Conservation (phyloP, 2,888 invertebrate genomes). For the Parnassius apollo region DNA sequence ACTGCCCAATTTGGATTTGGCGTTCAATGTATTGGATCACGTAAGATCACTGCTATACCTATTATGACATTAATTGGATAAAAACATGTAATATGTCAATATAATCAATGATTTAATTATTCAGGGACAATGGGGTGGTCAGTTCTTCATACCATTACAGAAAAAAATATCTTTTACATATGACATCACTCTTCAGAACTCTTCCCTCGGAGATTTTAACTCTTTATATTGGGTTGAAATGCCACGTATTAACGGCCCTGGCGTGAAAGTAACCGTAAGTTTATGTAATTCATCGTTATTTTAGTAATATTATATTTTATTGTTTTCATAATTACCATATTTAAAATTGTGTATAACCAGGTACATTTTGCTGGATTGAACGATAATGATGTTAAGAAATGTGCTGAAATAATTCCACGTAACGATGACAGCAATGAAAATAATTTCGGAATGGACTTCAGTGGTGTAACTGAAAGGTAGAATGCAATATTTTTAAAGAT, state of each 20-base stretch:
- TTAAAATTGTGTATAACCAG: slow-evolving; percentile 12
- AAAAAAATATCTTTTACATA: slow-evolving; percentile 25
- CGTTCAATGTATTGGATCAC: slow-evolving; percentile 39
- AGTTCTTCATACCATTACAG: slow-evolving; percentile 39
- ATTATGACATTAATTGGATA: slow-evolving; percentile 9
- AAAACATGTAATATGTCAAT: not conserved
- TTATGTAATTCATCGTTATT: not conserved
- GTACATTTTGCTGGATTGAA: slow-evolving; percentile 37
- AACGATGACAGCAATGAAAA: slow-evolving; percentile 16
- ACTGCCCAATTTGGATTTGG: slow-evolving; percentile 45
- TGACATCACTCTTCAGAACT: slow-evolving; percentile 35
- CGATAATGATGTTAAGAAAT: slow-evolving; percentile 41
- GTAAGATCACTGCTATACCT: slow-evolving; percentile 35
- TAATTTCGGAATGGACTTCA: slow-evolving; percentile 59
- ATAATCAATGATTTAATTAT: slow-evolving; percentile 26
- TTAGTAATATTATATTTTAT: not conserved
- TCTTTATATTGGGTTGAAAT: slow-evolving; percentile 50
- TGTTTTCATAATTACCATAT: not conserved
- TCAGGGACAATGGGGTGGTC: slow-evolving; percentile 44
- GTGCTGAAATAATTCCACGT: slow-evolving; percentile 37
- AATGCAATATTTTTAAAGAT: too few relatives aligned
- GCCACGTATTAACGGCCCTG: slow-evolving; percentile 31
- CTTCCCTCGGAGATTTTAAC: slow-evolving; percentile 42
- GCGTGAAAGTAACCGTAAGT: slow-evolving; percentile 48
- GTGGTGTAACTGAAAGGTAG: slow-evolving; percentile 53